A percentile compares a stretch with the other conserved stretches of the same genome.
These are phyloP conservation scores for Thalpophila matura DNA, from an alignment of 2,888 invertebrate species.

Conservation along the genomic window DNA sequence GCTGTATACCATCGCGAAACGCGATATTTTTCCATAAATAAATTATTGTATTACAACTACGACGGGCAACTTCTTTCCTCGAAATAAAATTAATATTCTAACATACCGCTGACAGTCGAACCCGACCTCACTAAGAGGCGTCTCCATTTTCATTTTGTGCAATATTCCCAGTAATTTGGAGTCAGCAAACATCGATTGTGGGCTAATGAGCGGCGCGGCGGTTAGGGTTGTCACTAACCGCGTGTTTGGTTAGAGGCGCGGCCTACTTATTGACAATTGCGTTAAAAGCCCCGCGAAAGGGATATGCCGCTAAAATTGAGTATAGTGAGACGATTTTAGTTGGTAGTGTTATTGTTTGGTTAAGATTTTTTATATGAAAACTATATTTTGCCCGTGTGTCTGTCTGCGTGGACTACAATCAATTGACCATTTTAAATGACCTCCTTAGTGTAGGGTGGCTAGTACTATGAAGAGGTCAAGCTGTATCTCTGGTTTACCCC, in stretches of 20 bases:
- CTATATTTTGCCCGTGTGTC: no score
- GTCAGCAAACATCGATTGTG: slow-evolving; percentile 47
- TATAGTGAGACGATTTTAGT: slow-evolving; percentile 12
- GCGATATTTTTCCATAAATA: no score
- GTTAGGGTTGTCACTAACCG: slow-evolving; percentile 40
- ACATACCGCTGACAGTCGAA: neutral
- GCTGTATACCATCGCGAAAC: no score
- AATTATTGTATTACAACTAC: no score
- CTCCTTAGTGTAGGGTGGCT: no score
- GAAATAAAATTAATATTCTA: no score
- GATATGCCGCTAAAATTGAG: slow-evolving; percentile 50
- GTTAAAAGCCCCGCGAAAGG: slow-evolving; percentile 58
- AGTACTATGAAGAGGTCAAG: no score
- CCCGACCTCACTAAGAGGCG: neutral
- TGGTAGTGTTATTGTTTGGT: neutral
- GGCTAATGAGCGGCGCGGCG: slow-evolving; percentile 50
- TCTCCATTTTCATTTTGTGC: slow-evolving; percentile 23
- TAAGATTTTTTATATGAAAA: neutral
- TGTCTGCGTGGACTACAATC: no score
- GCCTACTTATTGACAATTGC: slow-evolving; percentile 58
- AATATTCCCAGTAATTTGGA: slow-evolving; percentile 50
- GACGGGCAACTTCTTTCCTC: no score
- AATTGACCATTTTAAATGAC: no score
- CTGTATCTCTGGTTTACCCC: no score
- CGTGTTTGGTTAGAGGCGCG: slow-evolving; percentile 50